Base-by-base conservation (phyloP, 2,113 vertebrate genomes). In the Mormyrus iriodes region DNA sequence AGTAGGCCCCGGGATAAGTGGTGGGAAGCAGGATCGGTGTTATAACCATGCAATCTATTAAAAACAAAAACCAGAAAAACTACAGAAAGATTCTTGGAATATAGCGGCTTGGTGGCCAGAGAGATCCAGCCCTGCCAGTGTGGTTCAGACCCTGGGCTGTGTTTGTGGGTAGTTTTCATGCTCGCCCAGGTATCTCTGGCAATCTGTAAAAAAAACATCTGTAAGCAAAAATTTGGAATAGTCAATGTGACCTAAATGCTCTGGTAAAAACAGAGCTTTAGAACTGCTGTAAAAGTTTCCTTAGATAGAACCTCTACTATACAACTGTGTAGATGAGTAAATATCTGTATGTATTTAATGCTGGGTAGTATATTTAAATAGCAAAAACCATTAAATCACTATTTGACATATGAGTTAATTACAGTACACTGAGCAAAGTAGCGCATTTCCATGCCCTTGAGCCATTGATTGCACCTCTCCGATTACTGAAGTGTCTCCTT, bases 401-500 rank as follows among this genome's bases (percentile, higher is more conserved):
- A 73, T 73, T 79, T 17, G 35, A 79, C 73, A 42, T 39, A 19
- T 79, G 35, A 79, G 4, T 35, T 79, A 15, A 79, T 79, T 48
- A 51, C 83, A 15, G 83, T 27, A n/a, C 44, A 85, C 24, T 49
- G 21, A 89, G 82, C 27, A 13, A 83, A 48, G 13, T 21, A 87
- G 3, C 55, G 27, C 76, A 82, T 83, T 79, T 73, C 49, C 39
- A 51, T 88, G 87, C 89, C 44, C 88, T 88, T 91, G 85, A 27
- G 85, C 48, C 53, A 90, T 82, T 51, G 88, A 89, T 89, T 49
- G 51, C 53, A 46, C 27, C 58, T 48, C 86, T 48, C 42, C 55
- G 27, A 90, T 87, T 87, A 69, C 88, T 73, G 49, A n/a, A 89
- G 79, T 48, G n/a, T 55, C 82, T 85, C 88, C 44, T 89, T 53